Percentiles rank a stretch among this genome's conserved stretches.
These are phyloP conservation scores for Laterallus jamaicensis DNA, from an alignment of 2,113 vertebrate species.

Conservation along the genomic window DNA sequence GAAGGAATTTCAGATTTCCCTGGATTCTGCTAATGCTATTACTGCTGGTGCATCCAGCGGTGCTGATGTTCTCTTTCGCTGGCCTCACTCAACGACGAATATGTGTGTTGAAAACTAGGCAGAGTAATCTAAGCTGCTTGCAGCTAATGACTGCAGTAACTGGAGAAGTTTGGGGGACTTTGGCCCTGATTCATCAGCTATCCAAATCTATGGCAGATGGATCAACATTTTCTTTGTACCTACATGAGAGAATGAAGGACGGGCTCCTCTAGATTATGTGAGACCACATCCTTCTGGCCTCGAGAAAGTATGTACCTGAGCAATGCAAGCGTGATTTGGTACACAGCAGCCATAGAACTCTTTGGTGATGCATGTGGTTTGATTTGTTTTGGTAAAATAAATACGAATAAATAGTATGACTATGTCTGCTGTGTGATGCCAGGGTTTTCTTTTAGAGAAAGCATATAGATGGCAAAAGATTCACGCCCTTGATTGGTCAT, in stretches of 20 bases:
- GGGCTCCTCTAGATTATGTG: neutral
- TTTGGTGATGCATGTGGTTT: neutral
- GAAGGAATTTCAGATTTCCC: conserved; percentile 69
- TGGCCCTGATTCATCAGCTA: neutral
- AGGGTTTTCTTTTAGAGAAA: neutral
- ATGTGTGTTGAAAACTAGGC: neutral
- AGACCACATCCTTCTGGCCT: neutral
- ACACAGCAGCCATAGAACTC: neutral
- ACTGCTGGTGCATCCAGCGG: conserved; percentile 48
- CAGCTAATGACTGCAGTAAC: neutral
- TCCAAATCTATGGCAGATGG: neutral
- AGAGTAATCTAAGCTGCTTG: neutral
- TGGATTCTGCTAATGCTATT: conserved; percentile 55
- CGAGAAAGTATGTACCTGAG: neutral
- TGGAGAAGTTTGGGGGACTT: neutral
- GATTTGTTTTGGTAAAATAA: neutral
- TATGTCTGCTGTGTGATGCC: neutral
- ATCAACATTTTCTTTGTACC: neutral
- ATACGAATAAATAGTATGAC: neutral
- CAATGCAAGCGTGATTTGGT: neutral
- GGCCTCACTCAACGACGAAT: neutral
- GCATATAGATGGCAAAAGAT: neutral
- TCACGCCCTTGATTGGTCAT: neutral
- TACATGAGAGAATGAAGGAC: neutral
- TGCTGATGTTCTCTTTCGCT: conserved; percentile 50